Base-by-base conservation (phyloP, 1,140 invertebrate genomes). In the Aphidius ervi region DNA sequence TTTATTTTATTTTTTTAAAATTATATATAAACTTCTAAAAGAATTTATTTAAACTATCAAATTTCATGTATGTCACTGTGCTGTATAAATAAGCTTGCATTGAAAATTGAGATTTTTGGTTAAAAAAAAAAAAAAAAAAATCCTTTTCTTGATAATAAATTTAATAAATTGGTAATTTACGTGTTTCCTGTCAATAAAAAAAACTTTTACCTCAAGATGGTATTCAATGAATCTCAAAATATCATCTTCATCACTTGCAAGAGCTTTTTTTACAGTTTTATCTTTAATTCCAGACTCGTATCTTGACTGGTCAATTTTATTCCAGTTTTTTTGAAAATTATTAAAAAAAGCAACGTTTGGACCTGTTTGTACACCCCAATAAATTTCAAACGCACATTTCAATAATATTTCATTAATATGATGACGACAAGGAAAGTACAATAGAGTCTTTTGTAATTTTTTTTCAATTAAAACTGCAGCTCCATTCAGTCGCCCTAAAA, bases 211-310 rank as follows among this genome's bases (percentile, higher is more conserved):
- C 60, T 62, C 41, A 8, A 62, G 59, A 39, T 56, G 61, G 9
- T 50, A 9, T 56, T 9, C 9, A 53, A 56, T 62, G 31, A 62
- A 58, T 8, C 43, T 6, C 53, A 48, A 7, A 5, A 65, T 56
- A 39, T 65, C 57, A 40, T 53, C 31, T 65, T 54, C 47, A 46
- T 60, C 58, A n/a, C 43, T 42, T 20, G 20, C 9, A 10, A 59
- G 23, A 20, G 53, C 20, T 48, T 46, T 41, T 10, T 52, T 52
- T 6, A 62, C 53, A 23, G 52, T 9, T 16, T 57, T 39, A 65
- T 65, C 54, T 49, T 62, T 53, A 39, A 57, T 46, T 23, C 58
- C 61, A 42, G 50, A 58, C 7, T 53, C 23, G 46, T 58, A 54
- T 40, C 10, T 41, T 6, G 6, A 37, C 48, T 55, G 31, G 42